Conservation (phyloP, 2,888 invertebrate genomes). For the Dromius quadrimaculatus region DNA sequence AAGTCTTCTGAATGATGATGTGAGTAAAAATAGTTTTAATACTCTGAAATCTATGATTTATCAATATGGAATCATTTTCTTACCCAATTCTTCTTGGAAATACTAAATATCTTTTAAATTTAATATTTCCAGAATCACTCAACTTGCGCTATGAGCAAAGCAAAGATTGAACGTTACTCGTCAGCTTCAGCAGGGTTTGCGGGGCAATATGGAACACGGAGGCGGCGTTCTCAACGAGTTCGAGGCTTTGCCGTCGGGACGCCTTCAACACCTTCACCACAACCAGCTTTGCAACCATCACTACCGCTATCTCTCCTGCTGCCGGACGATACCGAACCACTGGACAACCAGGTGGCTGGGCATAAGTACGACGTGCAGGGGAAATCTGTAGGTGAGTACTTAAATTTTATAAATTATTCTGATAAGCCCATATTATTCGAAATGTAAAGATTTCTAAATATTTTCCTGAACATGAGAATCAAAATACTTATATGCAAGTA, state of each 20-base stretch:
- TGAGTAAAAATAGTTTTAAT: no score
- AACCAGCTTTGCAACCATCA: constrained; percentile 17
- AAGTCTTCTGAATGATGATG: no score
- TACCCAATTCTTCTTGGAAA: no score
- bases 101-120: no score
- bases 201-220: constrained; percentile 6
- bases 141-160: constrained; percentile 30
- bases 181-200: constrained; percentile 5
- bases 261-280: constrained; percentile 20
- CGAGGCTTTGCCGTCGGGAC: constrained; percentile 18
- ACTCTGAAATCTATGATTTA: no score
- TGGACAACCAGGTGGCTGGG: constrained; percentile 77
- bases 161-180: constrained; percentile 37
- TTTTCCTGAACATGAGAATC: no score
- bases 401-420: neutral
- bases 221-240: constrained; percentile 25
- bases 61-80: no score
- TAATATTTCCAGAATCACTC: constrained; percentile 5
- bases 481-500: no score
- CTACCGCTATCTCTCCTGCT: constrained; percentile 52
- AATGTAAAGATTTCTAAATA: no score
- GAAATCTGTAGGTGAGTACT: constrained; percentile 69
- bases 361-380: constrained; percentile 70
- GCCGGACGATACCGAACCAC: constrained; percentile 63
- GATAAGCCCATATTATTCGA: no score